Evolutionary conservation across 2,888 invertebrate genomes (phyloP), one percentile per base, ranked within the genome.

Genomic region (Sarcophaga caerulescens): DNA sequence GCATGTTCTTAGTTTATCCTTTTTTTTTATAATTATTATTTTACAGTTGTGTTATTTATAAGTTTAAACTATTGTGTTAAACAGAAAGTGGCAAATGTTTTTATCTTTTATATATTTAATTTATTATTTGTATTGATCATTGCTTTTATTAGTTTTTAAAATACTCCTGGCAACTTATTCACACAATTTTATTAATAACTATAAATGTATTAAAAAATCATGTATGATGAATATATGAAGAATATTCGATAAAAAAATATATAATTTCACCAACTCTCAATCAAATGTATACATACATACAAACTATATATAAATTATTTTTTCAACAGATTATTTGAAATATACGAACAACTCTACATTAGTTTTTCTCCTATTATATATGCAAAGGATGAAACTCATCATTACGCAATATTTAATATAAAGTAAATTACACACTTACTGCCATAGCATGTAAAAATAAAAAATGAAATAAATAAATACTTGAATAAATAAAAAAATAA

Each of bases 361-460:
- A n/a, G 63, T 66, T 69, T 52, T 45, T 10, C 45, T 35, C 65
- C 23, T n/a, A 12, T 70, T 35, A 70, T 65, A n/a, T 66, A 59
- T 66, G n/a, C 35, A 73, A 70, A 59, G 35, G 63, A 23, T 21
- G 25, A 75, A 60, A 25, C 23, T 35, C 57, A 80, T 62, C 4
- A 25, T 47, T 47, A 45, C 45, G 60, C n/a, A 25, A 73, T 25
- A 59, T 60, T 21, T 17, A 66, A 77, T 60, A 74, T 77, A 59
- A 69, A 63, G 78, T n/a, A 21, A 77, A 70, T 59, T 60, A 79
- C 76, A 80, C 52, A 74, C 70, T 69, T 84, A 88, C 88, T 88
- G 87, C 88, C 88, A 88, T 88, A 88, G 88, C 84, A 85, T 84
- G 77, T 87, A 88, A 87, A 87, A 77, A 81, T 19, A 59, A 52